Evolutionary conservation across 2,113 vertebrate genomes (phyloP).

Genomic region (Patagioenas fasciata): DNA sequence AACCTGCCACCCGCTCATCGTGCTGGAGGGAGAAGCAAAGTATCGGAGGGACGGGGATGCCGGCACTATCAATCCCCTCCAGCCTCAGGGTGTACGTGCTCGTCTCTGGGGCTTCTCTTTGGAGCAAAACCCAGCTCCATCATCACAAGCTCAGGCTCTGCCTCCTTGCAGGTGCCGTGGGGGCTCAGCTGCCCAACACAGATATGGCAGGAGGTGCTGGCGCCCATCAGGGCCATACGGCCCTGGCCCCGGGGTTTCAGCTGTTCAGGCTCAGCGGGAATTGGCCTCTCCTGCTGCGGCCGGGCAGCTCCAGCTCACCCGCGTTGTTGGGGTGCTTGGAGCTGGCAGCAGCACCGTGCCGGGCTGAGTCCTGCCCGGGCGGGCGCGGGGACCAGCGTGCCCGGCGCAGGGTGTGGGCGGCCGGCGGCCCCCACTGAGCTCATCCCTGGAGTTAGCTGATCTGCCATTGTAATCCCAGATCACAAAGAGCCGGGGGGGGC

Average conservation of each 20-base stretch:
- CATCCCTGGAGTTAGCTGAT: conserved; percentile 70
- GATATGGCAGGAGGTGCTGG: background rate
- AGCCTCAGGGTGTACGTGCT: background rate
- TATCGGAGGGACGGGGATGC: fast-evolving
- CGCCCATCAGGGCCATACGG: background rate
- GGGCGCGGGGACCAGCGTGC: fast-evolving
- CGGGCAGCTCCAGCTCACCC: background rate
- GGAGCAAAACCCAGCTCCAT: background rate
- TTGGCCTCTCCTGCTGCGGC: background rate
- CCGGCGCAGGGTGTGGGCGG: fast-evolving
- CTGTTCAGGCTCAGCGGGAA: background rate
- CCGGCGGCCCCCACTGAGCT: conserved; percentile 37
- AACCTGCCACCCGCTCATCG: background rate
- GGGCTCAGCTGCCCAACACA: background rate
- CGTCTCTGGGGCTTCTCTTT: background rate
- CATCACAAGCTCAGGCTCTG: background rate
- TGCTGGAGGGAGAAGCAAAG: background rate
- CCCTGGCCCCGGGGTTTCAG: background rate
- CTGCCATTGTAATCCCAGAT: conserved; percentile 71
- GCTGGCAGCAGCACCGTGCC: fast-evolving
- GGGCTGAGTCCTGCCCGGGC: fast-evolving
- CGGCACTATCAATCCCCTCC: fast-evolving
- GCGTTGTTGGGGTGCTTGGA: background rate
- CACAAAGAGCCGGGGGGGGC: conserved; percentile 63
- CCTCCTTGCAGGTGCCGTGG: background rate